Evolutionary conservation across 2,888 invertebrate species (phyloP).

Genomic region (Eupeodes latifasciatus): DNA sequence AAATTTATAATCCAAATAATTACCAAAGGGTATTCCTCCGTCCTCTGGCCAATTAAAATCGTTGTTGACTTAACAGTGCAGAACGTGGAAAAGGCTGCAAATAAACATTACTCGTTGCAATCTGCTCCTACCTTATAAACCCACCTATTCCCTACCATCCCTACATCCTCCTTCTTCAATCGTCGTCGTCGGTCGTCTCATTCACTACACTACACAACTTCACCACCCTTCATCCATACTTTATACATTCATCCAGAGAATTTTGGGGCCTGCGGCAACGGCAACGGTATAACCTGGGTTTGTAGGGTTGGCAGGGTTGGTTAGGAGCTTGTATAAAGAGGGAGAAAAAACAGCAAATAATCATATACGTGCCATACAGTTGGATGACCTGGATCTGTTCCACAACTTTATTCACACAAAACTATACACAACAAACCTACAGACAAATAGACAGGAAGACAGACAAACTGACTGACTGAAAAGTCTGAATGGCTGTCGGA

Average conservation of each 20-base stretch:
- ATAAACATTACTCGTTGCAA: constrained; percentile 69
- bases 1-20: constrained; percentile 71
- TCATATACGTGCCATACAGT: constrained; percentile 63
- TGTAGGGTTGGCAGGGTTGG: too few species aligned
- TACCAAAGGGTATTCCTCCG: constrained; percentile 58
- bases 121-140: constrained; percentile 39
- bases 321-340: not conserved
- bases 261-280: not conserved
- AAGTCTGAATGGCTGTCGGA: not conserved
- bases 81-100: constrained; percentile 65
- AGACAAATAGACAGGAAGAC: not conserved
- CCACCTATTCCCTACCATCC: not conserved
- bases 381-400: constrained; percentile 68
- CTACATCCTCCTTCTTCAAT: too few species aligned
- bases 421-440: not conserved
- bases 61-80: constrained; percentile 67
- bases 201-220: not conserved
- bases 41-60: constrained; percentile 68
- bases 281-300: not conserved
- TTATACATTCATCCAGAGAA: constrained; percentile 17
- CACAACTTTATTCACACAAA: constrained; percentile 23
- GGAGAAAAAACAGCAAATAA: constrained; percentile 42
- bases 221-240: constrained; percentile 5
- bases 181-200: too few species aligned
- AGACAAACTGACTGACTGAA: not conserved